Percentiles rank a stretch among this genome's conserved stretches.
These are phyloP conservation scores for Jordanella pulchra DNA, from an alignment of 2,797 vertebrate species.

Conservation along the genomic window DNA sequence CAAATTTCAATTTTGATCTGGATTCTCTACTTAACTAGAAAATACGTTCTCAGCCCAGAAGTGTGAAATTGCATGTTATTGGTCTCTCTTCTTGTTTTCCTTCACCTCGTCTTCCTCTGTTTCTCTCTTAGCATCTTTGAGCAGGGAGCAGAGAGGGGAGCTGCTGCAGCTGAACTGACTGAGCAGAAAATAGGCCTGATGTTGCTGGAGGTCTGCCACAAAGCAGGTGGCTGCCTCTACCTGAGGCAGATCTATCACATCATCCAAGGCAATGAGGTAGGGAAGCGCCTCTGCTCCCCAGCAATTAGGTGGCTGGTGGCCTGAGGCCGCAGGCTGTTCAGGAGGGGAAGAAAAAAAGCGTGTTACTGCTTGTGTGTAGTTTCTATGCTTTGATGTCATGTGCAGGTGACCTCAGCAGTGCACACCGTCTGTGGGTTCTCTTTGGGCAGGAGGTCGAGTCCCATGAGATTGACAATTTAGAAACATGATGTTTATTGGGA, in stretches of 20 bases:
- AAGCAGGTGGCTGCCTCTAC: constrained; percentile 96
- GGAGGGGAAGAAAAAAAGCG: constrained; percentile 52
- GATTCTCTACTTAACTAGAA: constrained; percentile 39
- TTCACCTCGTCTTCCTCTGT: constrained; percentile 29
- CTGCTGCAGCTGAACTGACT: constrained; percentile 86
- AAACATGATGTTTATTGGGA: constrained; percentile 13
- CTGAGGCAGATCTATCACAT: constrained; percentile 99
- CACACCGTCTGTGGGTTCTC: constrained; percentile 75
- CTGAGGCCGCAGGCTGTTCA: constrained; percentile 86
- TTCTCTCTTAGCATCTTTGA: constrained; percentile 80
- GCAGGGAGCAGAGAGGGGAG: constrained; percentile 77
- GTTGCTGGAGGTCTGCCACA: constrained; percentile 98
- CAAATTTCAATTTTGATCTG: constrained; percentile 26
- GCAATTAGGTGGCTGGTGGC: constrained; percentile 97
- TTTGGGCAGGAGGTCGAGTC: constrained; percentile 35
- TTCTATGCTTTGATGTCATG: constrained; percentile 80
- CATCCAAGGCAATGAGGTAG: constrained; percentile 99
- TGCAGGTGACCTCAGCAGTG: constrained; percentile 80
- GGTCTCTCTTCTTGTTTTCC: constrained; percentile 25
- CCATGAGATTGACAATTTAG: constrained; percentile 20
- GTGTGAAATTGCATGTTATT: constrained; percentile 25
- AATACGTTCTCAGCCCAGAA: constrained; percentile 28
- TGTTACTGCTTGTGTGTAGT: constrained; percentile 65
- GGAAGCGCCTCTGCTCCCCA: constrained; percentile 92
- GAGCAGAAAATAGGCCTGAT: constrained; percentile 98